Evolutionary conservation across 1,140 invertebrate genomes (phyloP).

Genomic region (Diuraphis noxia): DNA sequence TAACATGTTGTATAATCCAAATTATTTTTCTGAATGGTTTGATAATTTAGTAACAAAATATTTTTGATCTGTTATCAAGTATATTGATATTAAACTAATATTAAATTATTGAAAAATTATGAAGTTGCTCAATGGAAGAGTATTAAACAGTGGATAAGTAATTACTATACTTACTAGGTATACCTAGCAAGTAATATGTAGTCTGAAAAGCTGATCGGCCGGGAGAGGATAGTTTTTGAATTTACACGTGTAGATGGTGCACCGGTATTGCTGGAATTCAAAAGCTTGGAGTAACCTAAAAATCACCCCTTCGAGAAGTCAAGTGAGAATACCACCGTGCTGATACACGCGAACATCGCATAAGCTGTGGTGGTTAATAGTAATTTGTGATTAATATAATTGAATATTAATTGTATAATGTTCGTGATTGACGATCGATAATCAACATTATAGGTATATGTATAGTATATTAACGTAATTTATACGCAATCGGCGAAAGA

Average conservation of each 20-base stretch:
- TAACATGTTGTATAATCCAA: too few species aligned
- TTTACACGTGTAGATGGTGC: neutral
- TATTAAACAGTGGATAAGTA: too few species aligned
- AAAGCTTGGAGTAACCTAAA: neutral
- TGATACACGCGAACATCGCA: neutral
- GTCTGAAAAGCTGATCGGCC: neutral
- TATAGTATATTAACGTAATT: neutral
- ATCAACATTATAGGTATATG: neutral
- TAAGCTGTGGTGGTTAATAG: too few species aligned
- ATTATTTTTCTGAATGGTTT: too few species aligned
- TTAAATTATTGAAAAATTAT: too few species aligned
- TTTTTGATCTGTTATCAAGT: too few species aligned
- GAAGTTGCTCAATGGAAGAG: too few species aligned
- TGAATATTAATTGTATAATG: neutral
- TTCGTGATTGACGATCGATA: neutral
- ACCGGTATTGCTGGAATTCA: neutral
- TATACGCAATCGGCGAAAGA: neutral
- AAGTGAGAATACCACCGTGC: neutral
- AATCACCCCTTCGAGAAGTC: fast-evolving
- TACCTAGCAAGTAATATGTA: neutral
- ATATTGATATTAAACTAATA: too few species aligned
- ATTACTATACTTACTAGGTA: too few species aligned
- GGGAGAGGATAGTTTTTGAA: neutral
- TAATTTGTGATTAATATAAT: too few species aligned
- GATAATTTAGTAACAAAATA: too few species aligned